These are phyloP conservation scores for Leptura quadrifasciata DNA, from an alignment of 2,888 invertebrate genomes.

Conservation along the genomic window DNA sequence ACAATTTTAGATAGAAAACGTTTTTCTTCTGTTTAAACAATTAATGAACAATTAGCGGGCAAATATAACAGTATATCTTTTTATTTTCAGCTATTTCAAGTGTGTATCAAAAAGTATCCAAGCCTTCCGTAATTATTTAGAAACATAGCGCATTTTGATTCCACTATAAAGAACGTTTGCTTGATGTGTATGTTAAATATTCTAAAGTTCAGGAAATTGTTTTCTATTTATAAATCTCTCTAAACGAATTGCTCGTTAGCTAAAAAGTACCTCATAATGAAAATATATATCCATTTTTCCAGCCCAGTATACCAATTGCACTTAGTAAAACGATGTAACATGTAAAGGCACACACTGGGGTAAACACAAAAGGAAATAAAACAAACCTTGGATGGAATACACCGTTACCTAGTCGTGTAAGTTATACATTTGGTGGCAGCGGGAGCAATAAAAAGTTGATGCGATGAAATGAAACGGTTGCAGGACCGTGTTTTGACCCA, in stretches of 20 bases:
- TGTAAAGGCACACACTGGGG: conserved; percentile 21
- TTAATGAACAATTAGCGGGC: too few relatives aligned
- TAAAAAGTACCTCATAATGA: background rate
- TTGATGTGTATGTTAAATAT: too few relatives aligned
- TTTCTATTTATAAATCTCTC: too few relatives aligned
- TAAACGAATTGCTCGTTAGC: background rate
- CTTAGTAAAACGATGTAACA: conserved; percentile 24
- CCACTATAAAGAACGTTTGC: too few relatives aligned
- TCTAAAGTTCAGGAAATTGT: too few relatives aligned
- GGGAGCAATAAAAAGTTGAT: conserved; percentile 34
- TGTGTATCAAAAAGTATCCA: too few relatives aligned
- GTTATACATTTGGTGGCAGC: conserved; percentile 19
- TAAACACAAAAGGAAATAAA: conserved; percentile 32
- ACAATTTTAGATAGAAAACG: too few relatives aligned
- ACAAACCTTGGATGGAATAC: conserved; percentile 20
- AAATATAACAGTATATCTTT: too few relatives aligned
- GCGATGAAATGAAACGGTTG: conserved; percentile 26
- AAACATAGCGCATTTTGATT: too few relatives aligned
- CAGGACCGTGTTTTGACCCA: conserved; percentile 10
- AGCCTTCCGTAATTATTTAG: too few relatives aligned
- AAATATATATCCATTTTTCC: conserved; percentile 9
- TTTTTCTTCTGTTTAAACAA: too few relatives aligned
- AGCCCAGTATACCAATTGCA: conserved; percentile 9
- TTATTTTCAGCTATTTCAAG: too few relatives aligned
- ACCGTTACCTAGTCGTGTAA: conserved; percentile 19